Evolutionary conservation across 2,113 vertebrate species (phyloP), one percentile per base, ranked within the genome.

Genomic region (Syrmaticus mikado): DNA sequence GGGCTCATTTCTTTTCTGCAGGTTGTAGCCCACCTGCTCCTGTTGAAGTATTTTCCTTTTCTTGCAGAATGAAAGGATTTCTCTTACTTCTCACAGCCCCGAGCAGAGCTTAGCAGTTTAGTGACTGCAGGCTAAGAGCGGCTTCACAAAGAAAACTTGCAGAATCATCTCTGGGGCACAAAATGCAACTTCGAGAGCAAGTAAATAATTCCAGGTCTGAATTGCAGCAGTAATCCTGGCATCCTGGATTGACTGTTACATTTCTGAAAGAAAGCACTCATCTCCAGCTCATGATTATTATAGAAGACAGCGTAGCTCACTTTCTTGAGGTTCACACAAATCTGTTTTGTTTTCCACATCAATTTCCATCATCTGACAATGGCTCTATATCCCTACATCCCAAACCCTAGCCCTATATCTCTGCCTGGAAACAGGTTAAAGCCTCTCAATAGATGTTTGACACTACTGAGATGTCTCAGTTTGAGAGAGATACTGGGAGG

Each of bases 401-500:
- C 5, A 52, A 52, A 50, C 12, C 48, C 24, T 50, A 27, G 27
- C 50, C 8, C 8, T 21, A 6, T 4, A 2, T 71, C 14, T n/a
- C 8, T 13, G 58, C 6, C 11, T 28, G 30, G 67, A 72, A 83
- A 19, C 24, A 61, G 34, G 2, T 66, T 27, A 25, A 18, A 85
- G 10, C 25, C 70, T 68, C 53, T 61, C 45, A 28, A 5, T 21
- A 34, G 85, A 83, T 22, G 3, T 61, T 19, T 17, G 40, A 32
- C 1, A 53, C 0, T 2, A 13, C 8, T 3, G 52, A 82, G 13
- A 10, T 65, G 1, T 57, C 28, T 11, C 7, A 34, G 19, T 46
- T 75, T 76, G 64, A 65, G 32, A 55, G 82, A 19, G 28, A 25
- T 10, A 30, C 10, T 15, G 7, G 2, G 25, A 82, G 45, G 12